Conservation (phyloP, 2,113 vertebrate species). For the Uria aalge region DNA sequence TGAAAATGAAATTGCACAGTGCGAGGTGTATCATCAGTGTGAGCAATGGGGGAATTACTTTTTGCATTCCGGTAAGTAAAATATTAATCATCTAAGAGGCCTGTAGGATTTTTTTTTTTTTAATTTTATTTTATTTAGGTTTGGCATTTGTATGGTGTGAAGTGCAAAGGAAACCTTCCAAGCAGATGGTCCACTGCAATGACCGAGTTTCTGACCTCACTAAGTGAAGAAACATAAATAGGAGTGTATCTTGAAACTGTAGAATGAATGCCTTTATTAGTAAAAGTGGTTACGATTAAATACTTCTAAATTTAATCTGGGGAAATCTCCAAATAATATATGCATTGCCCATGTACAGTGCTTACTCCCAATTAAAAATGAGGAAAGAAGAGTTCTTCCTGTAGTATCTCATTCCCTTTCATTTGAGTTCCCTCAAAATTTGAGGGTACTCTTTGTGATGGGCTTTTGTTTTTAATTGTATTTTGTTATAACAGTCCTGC, state of each 20-base stretch:
- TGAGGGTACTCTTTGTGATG: background rate
- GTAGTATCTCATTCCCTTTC: background rate
- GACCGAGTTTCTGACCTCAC: background rate
- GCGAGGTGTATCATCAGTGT: slow-evolving; percentile 90
- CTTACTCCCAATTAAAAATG: background rate
- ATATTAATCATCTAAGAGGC: background rate
- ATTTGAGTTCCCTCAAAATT: background rate
- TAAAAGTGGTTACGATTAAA: background rate
- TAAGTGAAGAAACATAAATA: background rate
- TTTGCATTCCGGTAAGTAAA: slow-evolving; percentile 87
- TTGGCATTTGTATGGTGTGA: background rate
- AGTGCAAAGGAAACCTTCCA: background rate
- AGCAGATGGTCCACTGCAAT: background rate
- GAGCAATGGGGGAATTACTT: slow-evolving; percentile 96
- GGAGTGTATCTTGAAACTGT: background rate
- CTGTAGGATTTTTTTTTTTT: background rate
- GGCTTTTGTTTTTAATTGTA: background rate
- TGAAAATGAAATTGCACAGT: slow-evolving; percentile 95
- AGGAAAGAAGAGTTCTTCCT: background rate
- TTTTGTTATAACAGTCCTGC: background rate
- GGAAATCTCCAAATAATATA: background rate
- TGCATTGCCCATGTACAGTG: background rate
- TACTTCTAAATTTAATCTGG: background rate
- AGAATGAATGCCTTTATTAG: background rate
- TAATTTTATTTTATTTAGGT: background rate